Base-by-base conservation (phyloP, 2,888 invertebrate genomes). In the Drosophila prostipennis region DNA sequence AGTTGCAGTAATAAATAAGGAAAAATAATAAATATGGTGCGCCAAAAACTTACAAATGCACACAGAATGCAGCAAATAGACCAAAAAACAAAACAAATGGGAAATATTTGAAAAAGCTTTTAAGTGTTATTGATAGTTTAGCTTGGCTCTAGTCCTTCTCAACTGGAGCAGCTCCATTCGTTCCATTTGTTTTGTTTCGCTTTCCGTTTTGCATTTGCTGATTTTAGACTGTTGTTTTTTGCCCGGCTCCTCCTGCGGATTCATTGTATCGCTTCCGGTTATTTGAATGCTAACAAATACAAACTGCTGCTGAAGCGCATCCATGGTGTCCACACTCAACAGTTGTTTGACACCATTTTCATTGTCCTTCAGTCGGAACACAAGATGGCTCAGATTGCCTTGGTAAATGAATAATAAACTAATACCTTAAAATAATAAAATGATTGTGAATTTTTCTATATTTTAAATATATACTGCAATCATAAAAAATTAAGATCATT, bases 241-340 rank as follows among this genome's bases (percentile, higher is more conserved):
- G 26, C 26, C 26, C 26, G 32, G 40, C 54, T 37, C 51, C 51
- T 46, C 61, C 55, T 60, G 69, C 69, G 48, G 67, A 68, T 68
- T 48, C 69, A 54, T 54, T 60, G 74, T 45, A 76, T 52, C 73
- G 78, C 79, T 87, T 87, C 82, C 87, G 87, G 82, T 85, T 82
- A 87, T 82, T 87, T 85, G 82, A 85, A 81, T 87, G 70, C 81
- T 81, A 80, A 87, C 85, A 87, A 82, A 82, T 85, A 85, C 85
- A 85, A 85, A 85, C 80, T 75, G 81, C 78, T 69, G 52, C 32
- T 34, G 37, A 26, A 32, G 26, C n/a, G 53, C 52, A 46, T 37
- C 40, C 49, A 16, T 68, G 43, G 26, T 45, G 52, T 72, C 80
- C 76, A 73, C 77, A 81, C 82, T 87, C 82, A 82, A 82, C 82